Percentiles rank a stretch among this genome's conserved stretches.
Evolutionary conservation across 1,140 invertebrate genomes (phyloP).

Genomic region (Luehdorfia chinensis): DNA sequence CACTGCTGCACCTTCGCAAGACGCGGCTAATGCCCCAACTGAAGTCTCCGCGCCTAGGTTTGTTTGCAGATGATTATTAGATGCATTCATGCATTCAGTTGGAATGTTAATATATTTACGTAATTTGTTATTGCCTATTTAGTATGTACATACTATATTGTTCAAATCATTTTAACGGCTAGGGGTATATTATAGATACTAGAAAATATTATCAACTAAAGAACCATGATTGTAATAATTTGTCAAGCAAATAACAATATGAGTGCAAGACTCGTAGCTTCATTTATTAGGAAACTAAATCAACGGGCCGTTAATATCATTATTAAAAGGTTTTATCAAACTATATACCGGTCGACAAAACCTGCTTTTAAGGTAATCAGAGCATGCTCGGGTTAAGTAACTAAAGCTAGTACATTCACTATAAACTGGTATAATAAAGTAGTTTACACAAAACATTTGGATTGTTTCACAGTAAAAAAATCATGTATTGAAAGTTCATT

Average conservation of each 20-base stretch:
- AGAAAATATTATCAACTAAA: too few species aligned
- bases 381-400: conserved; percentile 10
- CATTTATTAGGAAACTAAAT: neutral
- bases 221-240: too few species aligned
- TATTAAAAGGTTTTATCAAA: conserved; percentile 7
- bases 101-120: too few species aligned
- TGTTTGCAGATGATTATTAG: neutral
- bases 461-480: neutral
- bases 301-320: neutral
- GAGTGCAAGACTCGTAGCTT: neutral
- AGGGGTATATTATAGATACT: too few species aligned
- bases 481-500: too few species aligned
- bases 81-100: too few species aligned
- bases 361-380: conserved; percentile 2
- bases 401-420: neutral
- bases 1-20: conserved; percentile 42
- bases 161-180: too few species aligned
- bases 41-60: conserved; percentile 53
- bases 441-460: too few species aligned
- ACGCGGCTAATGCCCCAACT: conserved; percentile 33
- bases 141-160: too few species aligned
- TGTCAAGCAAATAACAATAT: too few species aligned
- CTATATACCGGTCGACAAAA: conserved; percentile 7
- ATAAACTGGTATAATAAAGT: conserved; percentile 1
- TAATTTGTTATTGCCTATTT: too few species aligned